Percentiles rank a stretch among this genome's conserved stretches.
phyloP scores from a whole-genome alignment of 2,797 vertebrate genomes.

The Acipenser ruthenus region DNA sequence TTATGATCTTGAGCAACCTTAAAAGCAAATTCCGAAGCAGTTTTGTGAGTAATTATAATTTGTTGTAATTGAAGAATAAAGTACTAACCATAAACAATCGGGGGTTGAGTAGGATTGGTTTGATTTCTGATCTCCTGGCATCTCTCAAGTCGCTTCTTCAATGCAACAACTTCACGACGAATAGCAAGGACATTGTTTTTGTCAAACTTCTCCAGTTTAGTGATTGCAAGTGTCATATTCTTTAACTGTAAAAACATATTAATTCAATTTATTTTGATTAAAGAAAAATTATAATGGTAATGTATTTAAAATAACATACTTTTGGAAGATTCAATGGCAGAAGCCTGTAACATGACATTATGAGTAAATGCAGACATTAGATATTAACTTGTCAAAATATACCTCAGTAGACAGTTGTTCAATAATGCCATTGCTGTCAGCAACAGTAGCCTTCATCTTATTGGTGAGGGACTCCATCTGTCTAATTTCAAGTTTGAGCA shows the following conservation, averaged over 20 bases:
- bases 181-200: constrained; percentile 60
- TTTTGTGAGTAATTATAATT: no score
- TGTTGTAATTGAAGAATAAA: background rate
- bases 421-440: background rate
- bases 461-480: background rate
- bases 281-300: no score
- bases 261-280: no score
- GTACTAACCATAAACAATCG: background rate
- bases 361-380: no score
- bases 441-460: background rate
- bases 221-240: constrained; percentile 51
- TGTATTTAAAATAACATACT: no score
- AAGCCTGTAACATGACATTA: no score
- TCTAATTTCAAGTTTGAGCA: background rate
- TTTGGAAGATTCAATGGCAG: no score
- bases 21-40: no score
- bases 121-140: constrained; percentile 39
- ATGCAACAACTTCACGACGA: constrained; percentile 44
- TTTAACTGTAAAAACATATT: background rate
- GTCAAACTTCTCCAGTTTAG: constrained; percentile 54
- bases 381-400: background rate
- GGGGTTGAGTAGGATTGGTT: background rate
- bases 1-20: no score
- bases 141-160: constrained; percentile 53
- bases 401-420: background rate